Percentiles rank a stretch among this genome's conserved stretches.
These are phyloP conservation scores for Lydus trimaculatus DNA, from an alignment of 2,888 invertebrate species.

Conservation along the genomic window DNA sequence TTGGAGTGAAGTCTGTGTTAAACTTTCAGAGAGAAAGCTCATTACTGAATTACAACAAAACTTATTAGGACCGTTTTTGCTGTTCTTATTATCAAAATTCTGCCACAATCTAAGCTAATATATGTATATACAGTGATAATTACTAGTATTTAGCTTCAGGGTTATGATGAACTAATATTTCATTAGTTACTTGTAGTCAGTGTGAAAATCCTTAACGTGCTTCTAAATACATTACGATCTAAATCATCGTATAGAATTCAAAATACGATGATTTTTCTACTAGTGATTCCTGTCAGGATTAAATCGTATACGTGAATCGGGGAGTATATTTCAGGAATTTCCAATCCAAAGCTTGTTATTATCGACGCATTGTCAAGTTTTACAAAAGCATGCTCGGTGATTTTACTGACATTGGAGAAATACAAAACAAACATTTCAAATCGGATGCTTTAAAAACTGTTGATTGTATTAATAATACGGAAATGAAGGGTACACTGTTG, in stretches of 20 bases:
- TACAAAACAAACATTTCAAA: neutral
- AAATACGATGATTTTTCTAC: neutral
- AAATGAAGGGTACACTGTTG: too few species aligned
- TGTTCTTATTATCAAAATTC: neutral
- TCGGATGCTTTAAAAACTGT: neutral
- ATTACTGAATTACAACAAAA: neutral
- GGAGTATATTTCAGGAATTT: neutral
- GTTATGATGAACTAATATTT: neutral
- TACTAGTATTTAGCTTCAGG: neutral
- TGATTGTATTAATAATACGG: too few species aligned
- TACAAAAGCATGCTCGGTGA: neutral
- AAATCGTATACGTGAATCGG: neutral
- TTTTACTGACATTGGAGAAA: neutral
- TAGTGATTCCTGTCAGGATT: neutral
- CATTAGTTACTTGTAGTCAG: neutral
- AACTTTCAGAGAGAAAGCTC: neutral
- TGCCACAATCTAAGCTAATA: neutral
- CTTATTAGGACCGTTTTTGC: neutral
- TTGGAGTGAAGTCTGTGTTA: neutral
- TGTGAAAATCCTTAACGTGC: neutral
- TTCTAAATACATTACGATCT: neutral
- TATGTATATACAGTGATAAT: constrained; percentile 4
- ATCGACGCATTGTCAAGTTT: neutral
- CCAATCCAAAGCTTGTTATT: neutral
- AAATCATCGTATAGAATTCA: too few species aligned